Evolutionary conservation across 2,797 vertebrate genomes (phyloP).

Genomic region (Lithobates sylvaticus): DNA sequence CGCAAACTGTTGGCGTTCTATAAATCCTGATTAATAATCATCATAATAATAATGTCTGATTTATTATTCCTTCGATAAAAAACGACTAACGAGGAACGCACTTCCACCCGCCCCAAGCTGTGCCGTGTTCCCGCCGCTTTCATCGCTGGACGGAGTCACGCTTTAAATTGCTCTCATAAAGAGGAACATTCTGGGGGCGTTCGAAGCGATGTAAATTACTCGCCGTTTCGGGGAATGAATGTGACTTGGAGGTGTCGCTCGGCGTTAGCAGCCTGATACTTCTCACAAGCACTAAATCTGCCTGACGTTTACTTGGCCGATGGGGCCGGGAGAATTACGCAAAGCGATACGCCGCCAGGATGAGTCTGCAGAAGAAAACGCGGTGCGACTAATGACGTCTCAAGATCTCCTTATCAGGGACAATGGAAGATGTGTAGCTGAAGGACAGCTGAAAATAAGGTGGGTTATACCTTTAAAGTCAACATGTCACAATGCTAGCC

Average conservation of each 20-base stretch:
- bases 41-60: too few relatives aligned
- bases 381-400: slow-evolving; percentile 7
- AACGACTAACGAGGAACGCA: too few relatives aligned
- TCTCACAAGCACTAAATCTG: slow-evolving; percentile 38
- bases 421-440: not conserved
- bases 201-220: not conserved
- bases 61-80: too few relatives aligned
- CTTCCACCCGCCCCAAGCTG: too few relatives aligned
- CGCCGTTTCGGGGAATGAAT: not conserved
- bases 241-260: slow-evolving; percentile 8
- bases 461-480: too few relatives aligned
- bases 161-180: not conserved
- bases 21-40: too few relatives aligned
- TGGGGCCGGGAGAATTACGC: not conserved
- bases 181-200: not conserved
- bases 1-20: too few relatives aligned
- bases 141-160: too few relatives aligned
- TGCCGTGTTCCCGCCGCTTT: too few relatives aligned
- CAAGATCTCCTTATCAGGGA: not conserved
- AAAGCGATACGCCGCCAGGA: not conserved
- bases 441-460: too few relatives aligned
- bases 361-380: slow-evolving; percentile 16
- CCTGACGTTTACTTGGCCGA: slow-evolving; percentile 18
- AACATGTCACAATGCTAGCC: too few relatives aligned
- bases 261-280: slow-evolving; percentile 2